Percentiles rank a stretch among this genome's conserved stretches.
Evolutionary conservation across 1,140 invertebrate species (phyloP).

Genomic region (Ostrea denselamellosa): DNA sequence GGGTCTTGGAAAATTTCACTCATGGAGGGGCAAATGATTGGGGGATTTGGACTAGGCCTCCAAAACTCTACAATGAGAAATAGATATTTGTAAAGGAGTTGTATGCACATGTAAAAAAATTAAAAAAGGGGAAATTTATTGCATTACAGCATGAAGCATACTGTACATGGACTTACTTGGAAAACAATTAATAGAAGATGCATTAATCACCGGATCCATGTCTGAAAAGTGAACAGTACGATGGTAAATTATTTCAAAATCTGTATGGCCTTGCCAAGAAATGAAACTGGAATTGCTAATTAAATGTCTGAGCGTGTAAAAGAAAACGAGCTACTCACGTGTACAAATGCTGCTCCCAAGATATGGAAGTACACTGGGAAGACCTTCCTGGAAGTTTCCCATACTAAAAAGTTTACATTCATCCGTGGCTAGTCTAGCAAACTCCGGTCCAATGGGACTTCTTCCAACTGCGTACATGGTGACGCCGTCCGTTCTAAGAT

Average conservation of each 20-base stretch:
- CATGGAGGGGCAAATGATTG: conserved; percentile 44
- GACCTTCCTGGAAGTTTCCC: conserved; percentile 59
- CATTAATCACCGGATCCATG: conserved; percentile 55
- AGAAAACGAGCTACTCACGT: conserved; percentile 34
- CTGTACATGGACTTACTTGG: conserved; percentile 56
- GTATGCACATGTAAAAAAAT: no score
- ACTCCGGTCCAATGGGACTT: conserved; percentile 55
- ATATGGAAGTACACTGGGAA: conserved; percentile 59
- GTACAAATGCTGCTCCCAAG: conserved; percentile 63
- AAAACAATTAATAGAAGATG: conserved; percentile 59
- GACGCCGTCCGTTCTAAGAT: conserved; percentile 51
- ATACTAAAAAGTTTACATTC: conserved; percentile 61
- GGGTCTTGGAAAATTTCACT: conserved; percentile 59
- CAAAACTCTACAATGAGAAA: conserved; percentile 48
- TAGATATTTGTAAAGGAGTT: no score
- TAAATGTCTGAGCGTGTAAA: not conserved
- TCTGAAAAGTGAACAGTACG: conserved; percentile 39
- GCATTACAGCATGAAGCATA: not conserved
- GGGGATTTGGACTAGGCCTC: conserved; percentile 54
- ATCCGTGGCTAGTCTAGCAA: conserved; percentile 55
- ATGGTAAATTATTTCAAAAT: not conserved
- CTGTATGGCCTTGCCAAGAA: not conserved
- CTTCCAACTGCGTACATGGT: conserved; percentile 60
- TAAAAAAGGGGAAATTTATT: no score
- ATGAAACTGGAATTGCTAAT: not conserved